Conservation (phyloP, 2,888 invertebrate genomes). For the Amiota communis region DNA sequence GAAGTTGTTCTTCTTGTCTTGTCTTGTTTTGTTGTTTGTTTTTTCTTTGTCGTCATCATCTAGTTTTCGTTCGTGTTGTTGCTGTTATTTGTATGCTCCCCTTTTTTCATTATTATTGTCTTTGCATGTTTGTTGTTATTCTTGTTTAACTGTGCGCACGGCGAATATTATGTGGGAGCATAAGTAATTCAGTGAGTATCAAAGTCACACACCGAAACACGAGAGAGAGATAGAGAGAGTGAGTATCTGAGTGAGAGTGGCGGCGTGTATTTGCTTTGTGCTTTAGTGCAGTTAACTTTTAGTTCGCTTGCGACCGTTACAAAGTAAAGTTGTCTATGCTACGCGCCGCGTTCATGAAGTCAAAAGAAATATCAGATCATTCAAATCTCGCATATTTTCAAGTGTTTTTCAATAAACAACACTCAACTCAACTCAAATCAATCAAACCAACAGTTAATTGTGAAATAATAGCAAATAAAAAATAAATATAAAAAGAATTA, state of each 20-base stretch:
- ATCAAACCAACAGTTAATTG: no score
- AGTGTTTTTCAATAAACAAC: no score
- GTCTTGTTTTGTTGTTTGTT: neutral
- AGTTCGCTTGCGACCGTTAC: conserved; percentile 63
- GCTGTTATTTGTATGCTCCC: conserved; percentile 7
- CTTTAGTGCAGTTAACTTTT: no score
- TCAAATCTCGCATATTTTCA: no score
- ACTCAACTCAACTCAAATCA: no score
- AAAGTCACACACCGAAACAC: neutral
- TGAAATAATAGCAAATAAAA: conserved; percentile 9
- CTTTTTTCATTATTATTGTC: neutral
- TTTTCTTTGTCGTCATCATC: conserved; percentile 9
- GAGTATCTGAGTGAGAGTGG: neutral
- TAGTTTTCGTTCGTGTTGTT: neutral
- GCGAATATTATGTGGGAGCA: neutral
- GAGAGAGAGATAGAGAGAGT: neutral
- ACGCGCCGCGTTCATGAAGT: conserved; percentile 28
- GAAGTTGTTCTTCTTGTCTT: neutral
- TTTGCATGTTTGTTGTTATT: conserved; percentile 31
- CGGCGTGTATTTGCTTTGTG: no score
- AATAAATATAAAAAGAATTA: neutral
- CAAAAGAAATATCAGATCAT: no score
- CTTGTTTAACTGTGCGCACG: conserved; percentile 44
- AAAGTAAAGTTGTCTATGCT: conserved; percentile 54
- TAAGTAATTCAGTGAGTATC: neutral